A percentile compares a stretch with the other conserved stretches of the same genome.
Evolutionary conservation across 2,113 vertebrate species (phyloP).

Genomic region (Solea solea): DNA sequence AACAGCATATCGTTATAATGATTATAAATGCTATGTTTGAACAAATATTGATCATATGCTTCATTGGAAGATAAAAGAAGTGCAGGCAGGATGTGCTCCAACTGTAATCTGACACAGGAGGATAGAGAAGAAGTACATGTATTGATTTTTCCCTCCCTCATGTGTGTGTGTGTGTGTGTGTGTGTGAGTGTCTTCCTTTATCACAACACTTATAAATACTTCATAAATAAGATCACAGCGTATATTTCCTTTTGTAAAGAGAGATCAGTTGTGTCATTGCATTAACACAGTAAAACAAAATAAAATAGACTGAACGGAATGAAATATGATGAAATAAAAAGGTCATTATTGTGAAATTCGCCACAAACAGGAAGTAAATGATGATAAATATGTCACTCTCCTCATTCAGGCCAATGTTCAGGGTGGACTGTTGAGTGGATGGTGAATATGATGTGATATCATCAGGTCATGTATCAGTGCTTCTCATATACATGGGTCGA

Average conservation of each 20-base stretch:
- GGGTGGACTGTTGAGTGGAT: slow-evolving; percentile 11
- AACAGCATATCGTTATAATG: too few species aligned
- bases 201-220: not conserved
- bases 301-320: too few species aligned
- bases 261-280: too few species aligned
- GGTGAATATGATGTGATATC: slow-evolving; percentile 8
- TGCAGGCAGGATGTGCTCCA: slow-evolving; percentile 43
- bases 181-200: slow-evolving; percentile 4
- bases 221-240: too few species aligned
- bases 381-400: too few species aligned
- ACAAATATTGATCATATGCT: slow-evolving; percentile 22
- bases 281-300: too few species aligned
- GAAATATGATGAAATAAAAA: too few species aligned
- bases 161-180: not conserved
- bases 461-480: slow-evolving; percentile 37
- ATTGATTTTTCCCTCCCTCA: slow-evolving; percentile 16
- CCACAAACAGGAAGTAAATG: too few species aligned
- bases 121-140: slow-evolving; percentile 14
- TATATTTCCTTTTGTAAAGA: too few species aligned
- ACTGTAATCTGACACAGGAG: slow-evolving; percentile 36
- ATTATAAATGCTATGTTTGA: not conserved
- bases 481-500: slow-evolving; percentile 22
- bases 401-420: too few species aligned
- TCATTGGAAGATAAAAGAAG: slow-evolving; percentile 8
- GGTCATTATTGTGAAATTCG: too few species aligned